Base-by-base conservation (phyloP, 2,888 invertebrate genomes). In the Thereva unica region DNA sequence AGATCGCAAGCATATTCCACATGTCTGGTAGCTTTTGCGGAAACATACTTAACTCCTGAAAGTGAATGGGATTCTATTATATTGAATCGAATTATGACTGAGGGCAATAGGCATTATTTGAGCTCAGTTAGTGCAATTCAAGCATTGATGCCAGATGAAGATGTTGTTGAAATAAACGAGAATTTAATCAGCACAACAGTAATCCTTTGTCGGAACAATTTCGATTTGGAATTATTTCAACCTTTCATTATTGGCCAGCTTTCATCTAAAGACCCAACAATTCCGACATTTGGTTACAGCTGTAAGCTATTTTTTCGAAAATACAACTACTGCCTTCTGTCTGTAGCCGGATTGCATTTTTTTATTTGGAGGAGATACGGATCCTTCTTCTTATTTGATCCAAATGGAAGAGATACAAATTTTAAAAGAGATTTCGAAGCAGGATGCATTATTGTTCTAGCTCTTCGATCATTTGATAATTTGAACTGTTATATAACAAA, bases 361-460 rank as follows among this genome's bases (percentile, higher is more conserved):
- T 56, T 80, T 23, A 71, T 80, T 4, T 80, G 80, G 80, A 75
- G 72, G 42, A 73, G 76, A 2, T 63, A 64, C 0, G 75, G 74
- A 2, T 70, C 74, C 2, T 79, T 74, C 71, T 76, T 80, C 70
- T 72, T 80, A 0, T 73, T 79, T 38, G 80, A 80, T 68, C 71
- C 75, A 44, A 76, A 76, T 67, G 80, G 80, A 0, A 73, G 80
- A 3, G 71, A 76, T 3, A 35, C 52, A 9, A 67, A 67, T 0
- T 70, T 78, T 5, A 67, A 66, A 2, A 35, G 70, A 1, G 75
- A 75, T 61, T 56, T 40, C 3, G 74, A 75, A 0, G 68, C 68
- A 4, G 78, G 78, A 0, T 64, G 64, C 6, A 76, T 75, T 0
- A 70, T 76, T 61, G 64, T 80, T 6, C 68, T 80, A 10, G 77